These are phyloP conservation scores for Anorthoa munda DNA, from an alignment of 2,888 invertebrate genomes.

Conservation along the genomic window DNA sequence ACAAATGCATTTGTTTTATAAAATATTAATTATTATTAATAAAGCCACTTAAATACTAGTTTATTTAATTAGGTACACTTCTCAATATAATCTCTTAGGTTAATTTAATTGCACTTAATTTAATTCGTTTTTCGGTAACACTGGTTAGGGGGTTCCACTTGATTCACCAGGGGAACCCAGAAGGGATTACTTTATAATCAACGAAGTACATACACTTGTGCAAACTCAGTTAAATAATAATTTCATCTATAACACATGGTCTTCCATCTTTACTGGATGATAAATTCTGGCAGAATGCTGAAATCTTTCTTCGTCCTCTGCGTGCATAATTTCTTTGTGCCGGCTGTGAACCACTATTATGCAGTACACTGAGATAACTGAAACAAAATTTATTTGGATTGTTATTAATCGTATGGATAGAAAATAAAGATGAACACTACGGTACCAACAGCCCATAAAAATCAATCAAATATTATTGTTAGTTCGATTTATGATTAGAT, in stretches of 20 bases:
- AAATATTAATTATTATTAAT: not conserved
- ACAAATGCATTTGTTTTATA: constrained; percentile 8
- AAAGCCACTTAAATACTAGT: constrained; percentile 5
- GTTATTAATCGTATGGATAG: not conserved
- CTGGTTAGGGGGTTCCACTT: not conserved
- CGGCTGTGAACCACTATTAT: constrained; percentile 87
- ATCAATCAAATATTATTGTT: not conserved
- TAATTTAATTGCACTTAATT: too few species aligned
- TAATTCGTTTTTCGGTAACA: too few species aligned
- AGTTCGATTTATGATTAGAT: too few species aligned
- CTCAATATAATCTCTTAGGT: constrained; percentile 5
- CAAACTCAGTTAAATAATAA: not conserved
- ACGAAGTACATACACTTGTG: not conserved
- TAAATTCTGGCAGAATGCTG: constrained; percentile 82
- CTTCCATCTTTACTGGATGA: constrained; percentile 75
- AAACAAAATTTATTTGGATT: constrained; percentile 29
- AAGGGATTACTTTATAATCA: not conserved
- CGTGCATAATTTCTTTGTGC: constrained; percentile 86
- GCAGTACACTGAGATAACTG: constrained; percentile 86
- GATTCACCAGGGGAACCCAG: not conserved
- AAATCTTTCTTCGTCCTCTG: constrained; percentile 78
- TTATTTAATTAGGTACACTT: constrained; percentile 22
- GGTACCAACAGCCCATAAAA: not conserved
- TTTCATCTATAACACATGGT: constrained; percentile 64
- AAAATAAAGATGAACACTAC: too few species aligned